phyloP scores from a whole-genome alignment of 1,140 invertebrate species.

The Vanessa tameamea region DNA sequence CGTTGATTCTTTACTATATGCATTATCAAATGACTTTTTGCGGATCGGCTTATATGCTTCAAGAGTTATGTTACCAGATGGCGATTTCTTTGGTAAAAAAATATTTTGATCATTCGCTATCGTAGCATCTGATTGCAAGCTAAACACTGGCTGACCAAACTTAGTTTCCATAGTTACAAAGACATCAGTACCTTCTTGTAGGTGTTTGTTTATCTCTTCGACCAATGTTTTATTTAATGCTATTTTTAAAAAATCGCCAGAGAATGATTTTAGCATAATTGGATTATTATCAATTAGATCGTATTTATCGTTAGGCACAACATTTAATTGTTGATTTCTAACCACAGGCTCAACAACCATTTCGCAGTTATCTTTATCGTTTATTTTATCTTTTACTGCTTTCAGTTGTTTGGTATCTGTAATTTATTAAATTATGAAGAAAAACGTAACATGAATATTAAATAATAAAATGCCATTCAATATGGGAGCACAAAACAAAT shows the following conservation, averaged over 20 bases:
- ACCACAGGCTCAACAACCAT: not conserved
- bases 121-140: conserved; percentile 34
- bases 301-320: not conserved
- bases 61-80: conserved; percentile 45
- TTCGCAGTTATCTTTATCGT: conserved; percentile 23
- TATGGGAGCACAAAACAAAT: conserved; percentile 69
- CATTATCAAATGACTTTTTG: conserved; percentile 12
- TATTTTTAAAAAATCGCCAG: conserved; percentile 42
- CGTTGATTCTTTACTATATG: not conserved
- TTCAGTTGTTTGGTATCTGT: conserved; percentile 55
- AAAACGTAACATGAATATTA: conserved; percentile 9
- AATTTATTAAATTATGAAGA: conserved; percentile 35
- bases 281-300: conserved; percentile 12
- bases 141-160: conserved; percentile 38
- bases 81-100: conserved; percentile 41
- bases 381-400: conserved; percentile 21
- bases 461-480: conserved; percentile 15
- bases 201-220: conserved; percentile 43
- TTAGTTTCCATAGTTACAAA: conserved; percentile 41
- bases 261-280: conserved; percentile 32
- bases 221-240: conserved; percentile 48
- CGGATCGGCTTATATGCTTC: conserved; percentile 40
- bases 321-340: not conserved
- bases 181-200: conserved; percentile 33
- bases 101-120: conserved; percentile 22